Conservation (phyloP, 2,888 invertebrate species). For the Leucophenga maculata region DNA sequence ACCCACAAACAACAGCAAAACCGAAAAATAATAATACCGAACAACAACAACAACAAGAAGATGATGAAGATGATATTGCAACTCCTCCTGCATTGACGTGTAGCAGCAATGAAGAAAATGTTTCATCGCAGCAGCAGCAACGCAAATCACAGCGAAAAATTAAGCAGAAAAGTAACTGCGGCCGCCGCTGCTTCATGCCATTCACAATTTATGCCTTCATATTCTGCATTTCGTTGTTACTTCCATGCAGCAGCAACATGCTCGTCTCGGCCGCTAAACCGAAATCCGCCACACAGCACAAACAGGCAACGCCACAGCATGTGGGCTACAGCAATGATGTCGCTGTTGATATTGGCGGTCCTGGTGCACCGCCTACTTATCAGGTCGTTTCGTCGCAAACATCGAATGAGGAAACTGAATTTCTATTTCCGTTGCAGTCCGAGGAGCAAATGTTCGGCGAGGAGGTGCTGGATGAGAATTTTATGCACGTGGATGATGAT, state of each 20-base stretch:
- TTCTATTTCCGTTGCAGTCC: conserved; percentile 66
- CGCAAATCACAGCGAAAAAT: conserved; percentile 8
- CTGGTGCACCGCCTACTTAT: conserved; percentile 61
- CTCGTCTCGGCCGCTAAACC: conserved; percentile 61
- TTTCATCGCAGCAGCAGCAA: conserved; percentile 27
- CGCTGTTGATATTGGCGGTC: conserved; percentile 45
- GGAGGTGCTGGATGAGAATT: conserved; percentile 58
- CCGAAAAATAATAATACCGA: conserved; percentile 23
- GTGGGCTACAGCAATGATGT: conserved; percentile 45
- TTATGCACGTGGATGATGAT: conserved; percentile 54
- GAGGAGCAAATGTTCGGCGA: conserved; percentile 68
- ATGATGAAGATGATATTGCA: no score
- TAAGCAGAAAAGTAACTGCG: conserved; percentile 39
- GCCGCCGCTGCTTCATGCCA: conserved; percentile 45
- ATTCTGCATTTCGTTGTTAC: conserved; percentile 43
- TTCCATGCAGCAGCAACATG: conserved; percentile 49
- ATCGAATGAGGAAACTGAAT: conserved; percentile 69
- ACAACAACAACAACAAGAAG: conserved; percentile 27
- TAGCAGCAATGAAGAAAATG: conserved; percentile 12
- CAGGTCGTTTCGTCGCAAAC: conserved; percentile 66
- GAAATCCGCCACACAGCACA: conserved; percentile 59
- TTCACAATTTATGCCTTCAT: conserved; percentile 44
- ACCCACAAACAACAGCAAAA: conserved; percentile 45
- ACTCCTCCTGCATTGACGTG: conserved; percentile 16
- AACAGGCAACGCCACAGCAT: conserved; percentile 33